Conservation (phyloP, 2,888 invertebrate genomes). For the Anthophora plumipes region DNA sequence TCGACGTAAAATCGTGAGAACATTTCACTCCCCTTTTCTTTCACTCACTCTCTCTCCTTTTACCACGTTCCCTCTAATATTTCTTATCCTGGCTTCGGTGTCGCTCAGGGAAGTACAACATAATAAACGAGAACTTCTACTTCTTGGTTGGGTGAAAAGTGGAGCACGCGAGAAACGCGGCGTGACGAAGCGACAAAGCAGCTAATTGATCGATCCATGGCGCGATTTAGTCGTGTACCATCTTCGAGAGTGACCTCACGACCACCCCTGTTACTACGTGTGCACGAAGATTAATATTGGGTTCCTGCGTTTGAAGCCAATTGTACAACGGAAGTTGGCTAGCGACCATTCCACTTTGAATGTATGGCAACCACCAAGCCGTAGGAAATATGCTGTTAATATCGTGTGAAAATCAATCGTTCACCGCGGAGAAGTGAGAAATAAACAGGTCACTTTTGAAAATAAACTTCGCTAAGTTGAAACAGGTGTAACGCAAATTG, state of each 20-base stretch:
- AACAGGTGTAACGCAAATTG: background rate
- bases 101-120: conserved; percentile 6
- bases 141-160: conserved; percentile 64
- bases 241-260: conserved; percentile 63
- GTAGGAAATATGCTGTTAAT: conserved; percentile 1
- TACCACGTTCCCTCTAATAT: background rate
- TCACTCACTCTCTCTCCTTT: background rate
- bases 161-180: conserved; percentile 65
- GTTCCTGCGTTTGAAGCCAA: conserved; percentile 51
- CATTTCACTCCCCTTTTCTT: background rate
- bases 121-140: conserved; percentile 49
- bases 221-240: conserved; percentile 60
- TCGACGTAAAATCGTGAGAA: conserved; percentile 16
- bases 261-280: conserved; percentile 27
- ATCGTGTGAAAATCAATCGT: conserved; percentile 31
- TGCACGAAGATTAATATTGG: conserved; percentile 52
- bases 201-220: conserved; percentile 72
- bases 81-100: conserved; percentile 10
- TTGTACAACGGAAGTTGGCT: conserved; percentile 46
- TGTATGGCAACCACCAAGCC: background rate
- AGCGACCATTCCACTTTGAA: conserved; percentile 28
- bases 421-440: background rate
- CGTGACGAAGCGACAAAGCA: conserved; percentile 68
- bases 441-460: background rate
- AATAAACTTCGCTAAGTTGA: background rate